Base-by-base conservation (phyloP, 1,140 invertebrate genomes). In the Orchestia grillus region DNA sequence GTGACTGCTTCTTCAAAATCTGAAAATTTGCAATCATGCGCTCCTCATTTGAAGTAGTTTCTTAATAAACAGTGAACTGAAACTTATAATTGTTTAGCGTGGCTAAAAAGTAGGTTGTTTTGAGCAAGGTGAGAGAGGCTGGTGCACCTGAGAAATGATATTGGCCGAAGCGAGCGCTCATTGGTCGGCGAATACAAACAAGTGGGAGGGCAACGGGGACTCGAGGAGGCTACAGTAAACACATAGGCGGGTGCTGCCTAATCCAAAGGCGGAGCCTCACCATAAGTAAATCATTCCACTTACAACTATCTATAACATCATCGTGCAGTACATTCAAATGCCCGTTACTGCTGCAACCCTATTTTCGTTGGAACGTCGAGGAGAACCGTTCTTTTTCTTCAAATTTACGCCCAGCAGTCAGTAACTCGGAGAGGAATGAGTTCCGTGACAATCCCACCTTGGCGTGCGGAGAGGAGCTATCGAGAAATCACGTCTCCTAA, bases 401-500 rank as follows among this genome's bases (percentile, higher is more conserved):
- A 77, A 77, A 77, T 77, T 77, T 77, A 3, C 3, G 28, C 15
- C 11, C 36, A 8, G 28, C 28, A 36, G 36, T 15, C 62, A 1
- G 28, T 23, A 28, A 77, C 1, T 77, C 11, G 28, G 62, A 77
- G 11, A 3, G 62, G 62, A 3, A 77, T n/a, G 28, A 77, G 15
- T 16, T 44, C 47, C 92, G 92, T 47, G 92, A 94, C 92, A n/a
- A 45, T 44, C 92, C 43, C 47, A 3, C 92, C 88, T 91, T 91
- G 41, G 19, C 88, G 23, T 94, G 92, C 44, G 44, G 44, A 94
- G 92, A 94, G 92, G 40, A 94, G 92, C 92, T 94, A 94, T 94
- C 44, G 92, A 45, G 92, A 94, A 94, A 94, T 94, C 92, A 94
- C 92, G 92, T 94, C 92, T 44, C 43, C 92, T 94, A 94, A 94